phyloP scores from a whole-genome alignment of 2,113 vertebrate genomes.

The Mandrillus leucophaeus region DNA sequence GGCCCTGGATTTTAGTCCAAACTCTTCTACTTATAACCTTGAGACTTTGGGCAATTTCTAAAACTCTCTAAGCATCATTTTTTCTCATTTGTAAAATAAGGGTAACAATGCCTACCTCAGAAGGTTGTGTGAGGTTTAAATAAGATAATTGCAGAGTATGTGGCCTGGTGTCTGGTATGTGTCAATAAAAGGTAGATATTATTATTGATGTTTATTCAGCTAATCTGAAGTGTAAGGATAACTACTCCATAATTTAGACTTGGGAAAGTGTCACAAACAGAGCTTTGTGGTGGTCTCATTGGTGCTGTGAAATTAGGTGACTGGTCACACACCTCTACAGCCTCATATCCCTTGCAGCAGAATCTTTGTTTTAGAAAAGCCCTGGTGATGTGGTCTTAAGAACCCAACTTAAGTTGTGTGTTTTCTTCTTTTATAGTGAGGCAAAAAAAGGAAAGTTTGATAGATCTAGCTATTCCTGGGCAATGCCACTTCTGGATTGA shows the following conservation, averaged over 20 bases:
- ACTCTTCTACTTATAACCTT: background rate
- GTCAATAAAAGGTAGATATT: background rate
- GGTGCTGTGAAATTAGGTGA: background rate
- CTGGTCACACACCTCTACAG: background rate
- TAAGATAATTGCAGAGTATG: background rate
- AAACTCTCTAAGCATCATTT: background rate
- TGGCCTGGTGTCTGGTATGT: background rate
- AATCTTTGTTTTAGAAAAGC: background rate
- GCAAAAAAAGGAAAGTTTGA: background rate
- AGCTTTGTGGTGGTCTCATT: background rate
- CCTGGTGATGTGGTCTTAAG: background rate
- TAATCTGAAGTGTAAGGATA: background rate
- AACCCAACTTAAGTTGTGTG: background rate
- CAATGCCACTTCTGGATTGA: background rate
- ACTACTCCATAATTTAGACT: background rate
- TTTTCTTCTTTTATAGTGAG: background rate
- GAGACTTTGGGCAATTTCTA: background rate
- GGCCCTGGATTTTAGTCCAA: background rate
- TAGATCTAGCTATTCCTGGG: background rate
- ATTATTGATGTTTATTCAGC: background rate
- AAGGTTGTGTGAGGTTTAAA: background rate
- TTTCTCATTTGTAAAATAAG: conserved; percentile 16
- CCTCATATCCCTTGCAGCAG: too few relatives aligned
- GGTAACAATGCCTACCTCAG: background rate
- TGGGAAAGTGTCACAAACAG: background rate